Conservation (phyloP, 2,797 vertebrate species). For the Manis pentadactyla region DNA sequence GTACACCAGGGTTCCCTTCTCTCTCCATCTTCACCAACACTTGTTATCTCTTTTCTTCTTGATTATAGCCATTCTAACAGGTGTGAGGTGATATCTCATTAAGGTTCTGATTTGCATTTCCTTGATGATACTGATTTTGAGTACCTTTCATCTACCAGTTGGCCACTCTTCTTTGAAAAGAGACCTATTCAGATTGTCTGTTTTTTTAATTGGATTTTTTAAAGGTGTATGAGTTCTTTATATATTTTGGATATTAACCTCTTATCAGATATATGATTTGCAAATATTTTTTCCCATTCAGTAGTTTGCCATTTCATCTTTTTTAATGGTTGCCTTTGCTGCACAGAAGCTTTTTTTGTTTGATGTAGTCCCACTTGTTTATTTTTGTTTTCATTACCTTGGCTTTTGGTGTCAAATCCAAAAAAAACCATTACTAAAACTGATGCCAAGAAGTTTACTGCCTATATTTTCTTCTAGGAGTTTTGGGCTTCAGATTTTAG, state of each 20-base stretch:
- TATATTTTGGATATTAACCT: not conserved
- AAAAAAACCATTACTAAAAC: not conserved
- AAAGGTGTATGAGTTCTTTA: not conserved
- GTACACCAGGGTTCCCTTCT: not conserved
- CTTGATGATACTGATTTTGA: not conserved
- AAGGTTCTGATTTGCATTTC: not conserved
- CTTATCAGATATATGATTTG: not conserved
- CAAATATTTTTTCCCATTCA: not conserved
- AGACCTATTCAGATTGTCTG: not conserved
- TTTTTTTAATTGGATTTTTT: not conserved
- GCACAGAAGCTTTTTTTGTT: not conserved
- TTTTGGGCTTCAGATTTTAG: not conserved
- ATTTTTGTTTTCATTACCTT: not conserved
- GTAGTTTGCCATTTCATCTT: not conserved
- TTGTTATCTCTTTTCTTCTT: not conserved
- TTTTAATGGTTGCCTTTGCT: not conserved
- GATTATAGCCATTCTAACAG: not conserved
- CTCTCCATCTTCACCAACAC: not conserved
- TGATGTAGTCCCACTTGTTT: not conserved
- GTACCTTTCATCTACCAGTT: not conserved
- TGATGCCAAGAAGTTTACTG: not conserved
- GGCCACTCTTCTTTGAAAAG: not conserved
- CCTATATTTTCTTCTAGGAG: not conserved
- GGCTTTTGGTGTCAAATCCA: not conserved
- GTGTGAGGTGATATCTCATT: not conserved